These are phyloP conservation scores for Menidia beryllina DNA, from an alignment of 2,113 vertebrate genomes.

Conservation along the genomic window DNA sequence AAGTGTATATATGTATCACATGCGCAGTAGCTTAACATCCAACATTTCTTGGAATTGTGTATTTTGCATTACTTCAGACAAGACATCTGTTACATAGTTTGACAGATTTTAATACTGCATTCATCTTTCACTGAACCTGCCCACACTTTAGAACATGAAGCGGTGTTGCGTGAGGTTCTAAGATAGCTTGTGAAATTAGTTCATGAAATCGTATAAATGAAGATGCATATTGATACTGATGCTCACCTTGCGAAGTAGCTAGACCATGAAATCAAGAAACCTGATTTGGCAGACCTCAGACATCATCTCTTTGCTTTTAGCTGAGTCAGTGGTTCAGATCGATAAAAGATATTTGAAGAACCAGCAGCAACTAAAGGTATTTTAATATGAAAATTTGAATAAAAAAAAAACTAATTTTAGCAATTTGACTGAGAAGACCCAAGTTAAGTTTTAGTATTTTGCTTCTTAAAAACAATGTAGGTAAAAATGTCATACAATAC, in stretches of 20 bases:
- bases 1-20: neutral
- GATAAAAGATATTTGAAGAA: too few relatives aligned
- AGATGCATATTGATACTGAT: neutral
- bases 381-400: too few relatives aligned
- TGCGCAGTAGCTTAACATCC: neutral
- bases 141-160: slow-evolving; percentile 3
- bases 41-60: neutral
- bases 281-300: too few relatives aligned
- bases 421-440: too few relatives aligned
- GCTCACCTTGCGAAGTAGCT: neutral
- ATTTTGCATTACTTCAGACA: neutral
- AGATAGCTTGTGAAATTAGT: neutral
- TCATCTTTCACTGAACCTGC: neutral
- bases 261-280: neutral
- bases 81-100: neutral
- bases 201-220: neutral
- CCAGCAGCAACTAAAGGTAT: too few relatives aligned
- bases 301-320: too few relatives aligned
- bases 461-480: too few relatives aligned
- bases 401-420: too few relatives aligned
- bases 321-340: too few relatives aligned
- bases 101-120: neutral
- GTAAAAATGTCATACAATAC: too few relatives aligned
- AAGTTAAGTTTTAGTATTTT: too few relatives aligned
- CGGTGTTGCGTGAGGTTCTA: neutral